Conservation (phyloP, 2,888 invertebrate genomes). For the Hemithea aestivaria region DNA sequence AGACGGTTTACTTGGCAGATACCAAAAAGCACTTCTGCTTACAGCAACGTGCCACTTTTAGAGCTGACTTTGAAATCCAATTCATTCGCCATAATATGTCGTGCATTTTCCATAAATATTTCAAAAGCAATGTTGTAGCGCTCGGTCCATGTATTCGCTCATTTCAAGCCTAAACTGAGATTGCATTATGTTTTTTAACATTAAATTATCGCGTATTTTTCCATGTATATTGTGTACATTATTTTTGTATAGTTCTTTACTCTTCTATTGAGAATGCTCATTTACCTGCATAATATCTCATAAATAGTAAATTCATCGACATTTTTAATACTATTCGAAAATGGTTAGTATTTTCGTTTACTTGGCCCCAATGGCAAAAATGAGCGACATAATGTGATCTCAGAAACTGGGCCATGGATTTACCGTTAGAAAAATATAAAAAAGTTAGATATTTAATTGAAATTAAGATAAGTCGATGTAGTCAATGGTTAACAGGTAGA, state of each 20-base stretch:
- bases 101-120: too few relatives aligned
- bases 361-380: constrained; percentile 20
- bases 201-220: constrained; percentile 2
- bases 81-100: too few relatives aligned
- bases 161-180: constrained; percentile 40
- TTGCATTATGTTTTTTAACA: constrained; percentile 26
- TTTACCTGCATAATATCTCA: too few relatives aligned
- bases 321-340: too few relatives aligned
- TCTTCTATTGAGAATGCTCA: too few relatives aligned
- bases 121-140: constrained; percentile 21
- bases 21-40: too few relatives aligned
- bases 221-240: constrained; percentile 3
- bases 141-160: constrained; percentile 35
- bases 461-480: constrained; percentile 69
- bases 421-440: constrained; percentile 59
- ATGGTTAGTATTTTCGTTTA: too few relatives aligned
- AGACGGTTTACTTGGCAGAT: too few relatives aligned
- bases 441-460: constrained; percentile 65
- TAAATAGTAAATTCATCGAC: too few relatives aligned
- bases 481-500: constrained; percentile 74
- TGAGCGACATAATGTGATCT: constrained; percentile 37
- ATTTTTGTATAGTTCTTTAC: too few relatives aligned
- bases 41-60: too few relatives aligned
- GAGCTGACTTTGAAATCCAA: too few relatives aligned
- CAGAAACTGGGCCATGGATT: constrained; percentile 48